phyloP scores from a whole-genome alignment of 2,888 invertebrate species.

The Vesta saturnalis region DNA sequence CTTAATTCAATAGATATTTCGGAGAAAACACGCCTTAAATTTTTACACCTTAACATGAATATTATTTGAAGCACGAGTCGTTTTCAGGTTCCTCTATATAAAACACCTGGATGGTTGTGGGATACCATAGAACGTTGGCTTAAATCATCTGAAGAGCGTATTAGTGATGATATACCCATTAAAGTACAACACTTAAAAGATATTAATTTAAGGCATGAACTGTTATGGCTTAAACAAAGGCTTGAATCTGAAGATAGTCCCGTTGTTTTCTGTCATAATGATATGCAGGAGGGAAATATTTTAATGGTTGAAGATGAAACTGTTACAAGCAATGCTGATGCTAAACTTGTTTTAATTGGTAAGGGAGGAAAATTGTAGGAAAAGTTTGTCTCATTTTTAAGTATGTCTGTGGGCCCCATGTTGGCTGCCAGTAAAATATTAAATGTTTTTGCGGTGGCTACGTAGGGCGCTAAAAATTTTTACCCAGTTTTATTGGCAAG shows the following conservation, averaged over 20 bases:
- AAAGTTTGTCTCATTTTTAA: too few species aligned
- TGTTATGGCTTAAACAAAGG: slow-evolving; percentile 75
- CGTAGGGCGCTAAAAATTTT: too few species aligned
- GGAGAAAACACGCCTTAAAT: slow-evolving; percentile 26
- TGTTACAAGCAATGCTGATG: slow-evolving; percentile 49
- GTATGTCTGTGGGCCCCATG: too few species aligned
- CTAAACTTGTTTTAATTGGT: slow-evolving; percentile 59
- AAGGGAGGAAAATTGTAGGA: too few species aligned
- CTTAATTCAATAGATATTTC: background rate
- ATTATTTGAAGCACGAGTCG: slow-evolving; percentile 19
- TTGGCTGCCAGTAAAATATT: too few species aligned
- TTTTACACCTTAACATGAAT: slow-evolving; percentile 11
- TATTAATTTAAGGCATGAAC: slow-evolving; percentile 72
- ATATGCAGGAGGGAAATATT: slow-evolving; percentile 89
- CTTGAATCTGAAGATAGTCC: slow-evolving; percentile 73
- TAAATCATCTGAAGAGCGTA: slow-evolving; percentile 66
- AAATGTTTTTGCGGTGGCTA: too few species aligned
- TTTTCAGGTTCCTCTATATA: slow-evolving; percentile 83
- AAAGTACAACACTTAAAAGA: slow-evolving; percentile 45
- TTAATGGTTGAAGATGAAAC: slow-evolving; percentile 64
- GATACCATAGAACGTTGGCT: slow-evolving; percentile 87
- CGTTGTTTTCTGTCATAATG: slow-evolving; percentile 94
- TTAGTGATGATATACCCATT: slow-evolving; percentile 59
- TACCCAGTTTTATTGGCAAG: too few species aligned
- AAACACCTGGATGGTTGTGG: slow-evolving; percentile 96